Conservation (phyloP, 1,140 invertebrate species). For the Diabrotica undecimpunctata region DNA sequence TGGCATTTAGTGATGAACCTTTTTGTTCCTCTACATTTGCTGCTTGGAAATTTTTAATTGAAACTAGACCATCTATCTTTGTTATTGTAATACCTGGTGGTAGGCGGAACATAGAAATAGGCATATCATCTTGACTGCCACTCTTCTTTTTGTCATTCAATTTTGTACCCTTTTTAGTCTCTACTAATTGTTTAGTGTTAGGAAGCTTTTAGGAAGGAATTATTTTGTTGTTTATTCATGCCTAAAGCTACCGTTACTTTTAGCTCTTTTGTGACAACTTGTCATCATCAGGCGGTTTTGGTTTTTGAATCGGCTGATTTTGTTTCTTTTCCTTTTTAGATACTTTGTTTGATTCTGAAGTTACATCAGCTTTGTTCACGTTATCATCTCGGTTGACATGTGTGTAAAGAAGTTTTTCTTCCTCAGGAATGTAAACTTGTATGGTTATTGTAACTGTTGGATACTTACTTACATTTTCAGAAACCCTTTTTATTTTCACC, state of each 20-base stretch:
- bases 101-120: slow-evolving; percentile 41
- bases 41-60: slow-evolving; percentile 49
- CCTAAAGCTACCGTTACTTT: slow-evolving; percentile 33
- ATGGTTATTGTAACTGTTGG: slow-evolving; percentile 73
- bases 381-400: slow-evolving; percentile 62
- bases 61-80: slow-evolving; percentile 63
- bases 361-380: not conserved
- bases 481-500: slow-evolving; percentile 69
- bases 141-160: slow-evolving; percentile 6
- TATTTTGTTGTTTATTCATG: slow-evolving; percentile 20
- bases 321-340: slow-evolving; percentile 29
- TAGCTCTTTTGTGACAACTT: slow-evolving; percentile 28
- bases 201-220: slow-evolving; percentile 29
- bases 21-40: slow-evolving; percentile 47
- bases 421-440: slow-evolving; percentile 68
- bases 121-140: slow-evolving; percentile 10
- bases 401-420: slow-evolving; percentile 70
- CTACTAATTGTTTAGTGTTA: slow-evolving; percentile 52
- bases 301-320: slow-evolving; percentile 32
- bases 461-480: slow-evolving; percentile 60
- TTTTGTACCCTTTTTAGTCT: slow-evolving; percentile 33
- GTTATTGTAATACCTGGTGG: slow-evolving; percentile 78
- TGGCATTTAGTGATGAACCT: slow-evolving; percentile 29
- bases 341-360: slow-evolving; percentile 5
- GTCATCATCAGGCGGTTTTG: slow-evolving; percentile 33